These are phyloP conservation scores for Eueides isabella DNA, from an alignment of 1,140 invertebrate species.

Conservation along the genomic window DNA sequence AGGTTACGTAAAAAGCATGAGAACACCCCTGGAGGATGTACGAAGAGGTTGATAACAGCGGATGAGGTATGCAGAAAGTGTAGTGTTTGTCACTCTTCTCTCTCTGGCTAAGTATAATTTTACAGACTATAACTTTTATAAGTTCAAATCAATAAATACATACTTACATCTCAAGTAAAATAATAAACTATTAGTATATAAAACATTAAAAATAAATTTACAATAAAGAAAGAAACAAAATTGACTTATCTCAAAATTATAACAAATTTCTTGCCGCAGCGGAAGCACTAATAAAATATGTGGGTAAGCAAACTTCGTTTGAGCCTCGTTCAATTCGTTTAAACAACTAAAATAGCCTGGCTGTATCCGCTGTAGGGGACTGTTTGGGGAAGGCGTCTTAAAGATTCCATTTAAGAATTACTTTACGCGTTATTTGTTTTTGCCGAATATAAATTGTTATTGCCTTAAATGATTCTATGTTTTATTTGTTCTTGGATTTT, in stretches of 20 bases:
- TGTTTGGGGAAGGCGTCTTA: constrained; percentile 32
- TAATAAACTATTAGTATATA: not conserved
- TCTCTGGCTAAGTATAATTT: too few species aligned
- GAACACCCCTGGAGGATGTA: too few species aligned
- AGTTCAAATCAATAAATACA: not conserved
- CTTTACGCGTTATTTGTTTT: constrained; percentile 17
- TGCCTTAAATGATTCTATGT: not conserved
- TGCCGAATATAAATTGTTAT: not conserved
- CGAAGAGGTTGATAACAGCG: too few species aligned
- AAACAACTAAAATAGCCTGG: constrained; percentile 59
- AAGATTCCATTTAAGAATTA: constrained; percentile 27
- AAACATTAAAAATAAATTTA: not conserved
- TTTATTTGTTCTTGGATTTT: not conserved
- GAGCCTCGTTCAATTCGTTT: constrained; percentile 57
- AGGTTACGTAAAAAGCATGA: too few species aligned
- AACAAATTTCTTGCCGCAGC: constrained; percentile 42
- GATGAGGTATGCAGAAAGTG: too few species aligned
- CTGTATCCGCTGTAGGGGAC: constrained; percentile 44
- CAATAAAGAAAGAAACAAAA: not conserved
- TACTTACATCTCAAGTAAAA: not conserved
- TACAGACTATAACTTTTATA: too few species aligned
- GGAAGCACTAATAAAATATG: constrained; percentile 60
- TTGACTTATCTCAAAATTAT: constrained; percentile 25
- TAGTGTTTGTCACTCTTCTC: too few species aligned
- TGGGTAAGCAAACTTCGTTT: constrained; percentile 49